These are phyloP conservation scores for Didymodactylos carnosus DNA, from an alignment of 2,888 invertebrate genomes.

Conservation along the genomic window DNA sequence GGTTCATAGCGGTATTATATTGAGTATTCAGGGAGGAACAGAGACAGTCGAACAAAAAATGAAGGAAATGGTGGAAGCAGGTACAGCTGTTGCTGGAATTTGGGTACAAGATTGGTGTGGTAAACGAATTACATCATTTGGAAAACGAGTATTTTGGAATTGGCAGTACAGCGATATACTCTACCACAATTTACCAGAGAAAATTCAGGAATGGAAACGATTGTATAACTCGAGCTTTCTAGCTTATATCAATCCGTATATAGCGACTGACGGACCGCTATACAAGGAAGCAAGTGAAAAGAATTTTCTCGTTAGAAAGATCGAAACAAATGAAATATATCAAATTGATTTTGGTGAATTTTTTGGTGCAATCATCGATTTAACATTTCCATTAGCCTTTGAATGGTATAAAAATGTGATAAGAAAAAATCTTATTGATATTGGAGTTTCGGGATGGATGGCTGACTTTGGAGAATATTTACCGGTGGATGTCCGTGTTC, in stretches of 20 bases:
- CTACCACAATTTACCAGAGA: conserved; percentile 21
- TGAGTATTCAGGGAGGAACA: conserved; percentile 25
- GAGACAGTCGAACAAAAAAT: conserved; percentile 18
- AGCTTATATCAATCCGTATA: conserved; percentile 25
- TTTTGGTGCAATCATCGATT: conserved; percentile 23
- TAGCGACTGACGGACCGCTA: conserved; percentile 21
- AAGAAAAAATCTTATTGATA: conserved; percentile 21
- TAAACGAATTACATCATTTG: conserved; percentile 22
- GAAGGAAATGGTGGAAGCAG: conserved; percentile 16
- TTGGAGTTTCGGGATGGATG: conserved; percentile 29
- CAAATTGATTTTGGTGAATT: conserved; percentile 24
- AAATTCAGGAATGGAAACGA: conserved; percentile 6
- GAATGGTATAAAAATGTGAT: conserved; percentile 24
- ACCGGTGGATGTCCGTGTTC: conserved; percentile 20
- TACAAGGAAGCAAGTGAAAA: conserved; percentile 19
- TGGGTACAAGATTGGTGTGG: conserved; percentile 31
- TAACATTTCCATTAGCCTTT: conserved; percentile 23
- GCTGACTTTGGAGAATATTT: conserved; percentile 28
- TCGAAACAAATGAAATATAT: conserved; percentile 17
- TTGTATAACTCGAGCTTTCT: conserved; percentile 20
- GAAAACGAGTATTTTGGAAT: conserved; percentile 24
- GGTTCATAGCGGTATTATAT: conserved; percentile 22
- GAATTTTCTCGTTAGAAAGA: conserved; percentile 20
- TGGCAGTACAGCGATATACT: conserved; percentile 23
- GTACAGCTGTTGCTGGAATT: conserved; percentile 21